A percentile compares a stretch with the other conserved stretches of the same genome.
phyloP scores from a whole-genome alignment of 1,140 invertebrate genomes.

The Lepidurus packardi region DNA sequence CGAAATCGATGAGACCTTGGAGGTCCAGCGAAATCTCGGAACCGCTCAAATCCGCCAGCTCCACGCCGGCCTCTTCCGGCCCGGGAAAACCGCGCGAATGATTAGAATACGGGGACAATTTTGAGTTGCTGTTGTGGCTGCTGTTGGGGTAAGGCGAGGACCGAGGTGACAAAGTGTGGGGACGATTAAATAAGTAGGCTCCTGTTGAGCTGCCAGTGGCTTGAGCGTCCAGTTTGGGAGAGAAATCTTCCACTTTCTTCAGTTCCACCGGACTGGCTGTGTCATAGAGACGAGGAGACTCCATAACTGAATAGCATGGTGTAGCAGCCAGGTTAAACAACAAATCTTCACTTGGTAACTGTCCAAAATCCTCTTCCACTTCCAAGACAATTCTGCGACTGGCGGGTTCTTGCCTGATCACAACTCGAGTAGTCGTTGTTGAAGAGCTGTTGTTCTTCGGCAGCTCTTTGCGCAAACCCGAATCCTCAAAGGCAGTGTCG shows the following conservation, averaged over 20 bases:
- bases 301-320: slow-evolving; percentile 18
- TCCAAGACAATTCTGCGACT: neutral
- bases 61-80: slow-evolving; percentile 45
- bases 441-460: neutral
- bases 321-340: neutral
- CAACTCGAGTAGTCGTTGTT: neutral
- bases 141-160: slow-evolving; percentile 38
- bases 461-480: slow-evolving; percentile 6
- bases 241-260: slow-evolving; percentile 12
- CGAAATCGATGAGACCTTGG: slow-evolving; percentile 77
- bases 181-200: neutral
- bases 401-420: neutral
- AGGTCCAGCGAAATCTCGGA: slow-evolving; percentile 83
- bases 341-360: neutral
- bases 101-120: slow-evolving; percentile 15
- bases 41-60: slow-evolving; percentile 76
- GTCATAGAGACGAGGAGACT: slow-evolving; percentile 21
- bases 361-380: neutral
- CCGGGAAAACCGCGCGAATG: slow-evolving; percentile 12
- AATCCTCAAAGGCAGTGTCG: slow-evolving; percentile 17
- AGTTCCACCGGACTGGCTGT: slow-evolving; percentile 1
- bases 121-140: slow-evolving; percentile 38
- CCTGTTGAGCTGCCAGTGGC: neutral
- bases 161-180: slow-evolving; percentile 34
- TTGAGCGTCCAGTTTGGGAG: slow-evolving; percentile 1